Evolutionary conservation across 1,140 invertebrate species (phyloP).

Genomic region (Papilio dardanus): DNA sequence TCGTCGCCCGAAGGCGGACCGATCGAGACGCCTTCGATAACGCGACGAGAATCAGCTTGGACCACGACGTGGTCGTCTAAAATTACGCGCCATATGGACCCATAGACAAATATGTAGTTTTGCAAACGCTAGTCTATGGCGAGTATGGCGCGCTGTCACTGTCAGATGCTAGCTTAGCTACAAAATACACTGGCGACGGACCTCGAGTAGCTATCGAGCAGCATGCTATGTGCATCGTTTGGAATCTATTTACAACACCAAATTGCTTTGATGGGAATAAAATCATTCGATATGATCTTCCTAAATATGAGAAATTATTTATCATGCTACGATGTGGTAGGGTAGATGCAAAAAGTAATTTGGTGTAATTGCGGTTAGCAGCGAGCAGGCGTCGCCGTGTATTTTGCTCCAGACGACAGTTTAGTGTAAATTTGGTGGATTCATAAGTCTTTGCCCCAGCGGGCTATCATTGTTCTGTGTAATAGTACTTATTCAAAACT

Average conservation of each 20-base stretch:
- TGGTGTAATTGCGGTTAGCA: constrained; percentile 8
- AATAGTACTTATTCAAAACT: constrained; percentile 79
- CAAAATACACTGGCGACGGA: constrained; percentile 48
- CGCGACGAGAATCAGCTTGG: constrained; percentile 26
- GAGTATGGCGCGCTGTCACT: constrained; percentile 49
- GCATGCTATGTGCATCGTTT: not conserved
- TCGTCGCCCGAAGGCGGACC: constrained; percentile 25
- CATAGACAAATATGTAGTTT: constrained; percentile 31
- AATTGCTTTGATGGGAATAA: not conserved
- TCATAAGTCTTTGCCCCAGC: constrained; percentile 51
- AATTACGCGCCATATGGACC: constrained; percentile 24
- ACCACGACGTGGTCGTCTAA: constrained; percentile 25
- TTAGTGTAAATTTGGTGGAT: constrained; percentile 61
- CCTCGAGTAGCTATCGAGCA: not conserved
- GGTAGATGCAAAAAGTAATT: not conserved
- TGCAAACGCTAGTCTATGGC: constrained; percentile 33
- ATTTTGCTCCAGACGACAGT: constrained; percentile 61
- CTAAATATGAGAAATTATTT: not conserved
- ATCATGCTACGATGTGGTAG: not conserved
- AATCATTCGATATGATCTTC: not conserved
- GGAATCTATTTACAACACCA: not conserved
- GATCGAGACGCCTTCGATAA: not conserved
- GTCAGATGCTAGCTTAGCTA: constrained; percentile 48
- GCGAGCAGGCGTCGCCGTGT: constrained; percentile 43
- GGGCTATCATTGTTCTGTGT: constrained; percentile 72